These are phyloP conservation scores for Drosophila trichaetosa DNA, from an alignment of 2,888 invertebrate species.

Conservation along the genomic window DNA sequence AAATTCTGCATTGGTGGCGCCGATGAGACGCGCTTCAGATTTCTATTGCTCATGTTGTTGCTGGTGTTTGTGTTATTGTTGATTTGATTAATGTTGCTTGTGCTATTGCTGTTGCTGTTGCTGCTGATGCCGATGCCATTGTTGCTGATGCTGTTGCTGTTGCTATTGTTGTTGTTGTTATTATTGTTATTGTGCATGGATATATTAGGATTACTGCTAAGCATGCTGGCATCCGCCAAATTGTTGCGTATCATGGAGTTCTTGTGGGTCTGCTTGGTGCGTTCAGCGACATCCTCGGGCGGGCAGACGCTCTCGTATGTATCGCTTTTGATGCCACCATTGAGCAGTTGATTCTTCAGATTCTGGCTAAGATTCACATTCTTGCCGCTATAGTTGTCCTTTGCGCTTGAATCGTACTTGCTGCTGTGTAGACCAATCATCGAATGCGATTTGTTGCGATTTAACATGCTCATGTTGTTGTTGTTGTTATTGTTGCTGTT, in stretches of 20 bases:
- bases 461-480: slow-evolving; percentile 65
- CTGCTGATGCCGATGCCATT: slow-evolving; percentile 39
- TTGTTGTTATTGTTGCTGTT: slow-evolving; percentile 41
- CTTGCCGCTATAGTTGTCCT: slow-evolving; percentile 80
- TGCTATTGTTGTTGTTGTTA: slow-evolving; percentile 61
- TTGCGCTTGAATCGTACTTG: slow-evolving; percentile 80
- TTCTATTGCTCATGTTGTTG: slow-evolving; percentile 76
- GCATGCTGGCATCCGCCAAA: slow-evolving; percentile 57
- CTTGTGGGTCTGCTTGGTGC: slow-evolving; percentile 83
- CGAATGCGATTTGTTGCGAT: slow-evolving; percentile 84
- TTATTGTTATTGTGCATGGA: slow-evolving; percentile 50
- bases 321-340: slow-evolving; percentile 83
- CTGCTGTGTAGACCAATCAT: slow-evolving; percentile 82
- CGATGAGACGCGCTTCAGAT: slow-evolving; percentile 87
- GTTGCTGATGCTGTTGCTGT: slow-evolving; percentile 37
- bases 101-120: slow-evolving; percentile 54
- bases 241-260: slow-evolving; percentile 84
- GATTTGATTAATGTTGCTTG: slow-evolving; percentile 28
- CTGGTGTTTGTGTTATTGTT: slow-evolving; percentile 47
- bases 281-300: slow-evolving; percentile 84
- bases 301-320: slow-evolving; percentile 85
- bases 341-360: slow-evolving; percentile 81
- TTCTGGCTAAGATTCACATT: slow-evolving; percentile 76
- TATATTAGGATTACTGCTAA: slow-evolving; percentile 55
- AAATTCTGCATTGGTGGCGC: slow-evolving; percentile 86